Evolutionary conservation across 2,797 vertebrate genomes (phyloP).

Genomic region (Ceryle rudis): DNA sequence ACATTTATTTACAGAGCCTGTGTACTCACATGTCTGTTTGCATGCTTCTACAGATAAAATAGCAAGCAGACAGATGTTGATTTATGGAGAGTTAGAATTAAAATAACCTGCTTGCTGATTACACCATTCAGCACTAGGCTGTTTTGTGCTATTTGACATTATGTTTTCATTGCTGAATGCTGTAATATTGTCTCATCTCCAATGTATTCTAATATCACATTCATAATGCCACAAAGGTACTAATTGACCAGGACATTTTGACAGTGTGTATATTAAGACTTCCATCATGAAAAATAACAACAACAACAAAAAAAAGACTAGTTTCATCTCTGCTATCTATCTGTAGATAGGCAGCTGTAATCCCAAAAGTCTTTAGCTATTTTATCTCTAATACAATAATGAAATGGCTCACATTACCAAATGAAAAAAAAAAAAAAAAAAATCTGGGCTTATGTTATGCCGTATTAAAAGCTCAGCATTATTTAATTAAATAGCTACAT

Average conservation of each 20-base stretch:
- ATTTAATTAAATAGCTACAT: constrained; percentile 28
- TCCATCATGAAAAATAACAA: background rate
- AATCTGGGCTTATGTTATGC: background rate
- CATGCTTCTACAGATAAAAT: background rate
- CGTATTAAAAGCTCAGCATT: constrained; percentile 28
- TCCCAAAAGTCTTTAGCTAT: background rate
- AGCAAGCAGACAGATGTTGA: constrained; percentile 28
- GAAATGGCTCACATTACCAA: background rate
- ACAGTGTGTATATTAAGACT: background rate
- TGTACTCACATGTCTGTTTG: background rate
- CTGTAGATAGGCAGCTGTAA: background rate
- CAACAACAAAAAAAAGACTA: background rate
- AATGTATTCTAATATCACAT: background rate
- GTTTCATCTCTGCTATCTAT: background rate
- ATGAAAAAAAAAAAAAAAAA: background rate
- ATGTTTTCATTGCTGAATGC: constrained; percentile 18
- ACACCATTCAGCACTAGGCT: background rate
- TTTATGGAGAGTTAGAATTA: constrained; percentile 9
- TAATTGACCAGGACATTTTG: background rate
- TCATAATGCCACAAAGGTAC: background rate
- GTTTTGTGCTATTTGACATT: background rate
- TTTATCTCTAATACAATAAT: background rate
- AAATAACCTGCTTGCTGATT: constrained; percentile 40
- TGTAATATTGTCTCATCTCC: background rate
- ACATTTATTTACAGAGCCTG: background rate